These are phyloP conservation scores for Adineta ricciae DNA, from an alignment of 2,888 invertebrate species.

Conservation along the genomic window DNA sequence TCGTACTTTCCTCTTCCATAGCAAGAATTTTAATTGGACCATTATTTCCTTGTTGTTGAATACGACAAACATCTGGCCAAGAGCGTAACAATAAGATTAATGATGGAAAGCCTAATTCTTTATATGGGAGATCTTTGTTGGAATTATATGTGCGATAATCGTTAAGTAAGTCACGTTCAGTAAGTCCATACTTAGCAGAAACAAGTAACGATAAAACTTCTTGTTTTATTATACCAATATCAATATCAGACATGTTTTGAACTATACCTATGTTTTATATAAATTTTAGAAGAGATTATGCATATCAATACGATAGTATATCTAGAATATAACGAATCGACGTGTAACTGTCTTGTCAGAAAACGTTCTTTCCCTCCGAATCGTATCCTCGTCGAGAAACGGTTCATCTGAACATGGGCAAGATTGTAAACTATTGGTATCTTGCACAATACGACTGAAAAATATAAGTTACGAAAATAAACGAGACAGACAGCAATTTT, in stretches of 20 bases:
- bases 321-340: neutral
- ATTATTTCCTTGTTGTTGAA: neutral
- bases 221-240: neutral
- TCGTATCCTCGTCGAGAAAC: too few relatives aligned
- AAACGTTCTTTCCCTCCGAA: too few relatives aligned
- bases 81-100: neutral
- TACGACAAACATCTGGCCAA: neutral
- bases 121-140: neutral
- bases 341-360: too few relatives aligned
- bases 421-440: too few relatives aligned
- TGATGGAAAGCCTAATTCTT: neutral
- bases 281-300: too few relatives aligned
- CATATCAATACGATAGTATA: neutral
- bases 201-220: neutral
- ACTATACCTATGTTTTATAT: neutral
- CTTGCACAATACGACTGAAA: too few relatives aligned
- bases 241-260: neutral
- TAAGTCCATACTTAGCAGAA: neutral
- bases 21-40: neutral
- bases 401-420: too few relatives aligned
- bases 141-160: neutral
- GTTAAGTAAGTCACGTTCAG: neutral
- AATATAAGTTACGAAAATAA: too few relatives aligned
- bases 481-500: too few relatives aligned
- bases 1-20: neutral